These are phyloP conservation scores for Pediacus dermestoides DNA, from an alignment of 2,888 invertebrate species.

Conservation along the genomic window DNA sequence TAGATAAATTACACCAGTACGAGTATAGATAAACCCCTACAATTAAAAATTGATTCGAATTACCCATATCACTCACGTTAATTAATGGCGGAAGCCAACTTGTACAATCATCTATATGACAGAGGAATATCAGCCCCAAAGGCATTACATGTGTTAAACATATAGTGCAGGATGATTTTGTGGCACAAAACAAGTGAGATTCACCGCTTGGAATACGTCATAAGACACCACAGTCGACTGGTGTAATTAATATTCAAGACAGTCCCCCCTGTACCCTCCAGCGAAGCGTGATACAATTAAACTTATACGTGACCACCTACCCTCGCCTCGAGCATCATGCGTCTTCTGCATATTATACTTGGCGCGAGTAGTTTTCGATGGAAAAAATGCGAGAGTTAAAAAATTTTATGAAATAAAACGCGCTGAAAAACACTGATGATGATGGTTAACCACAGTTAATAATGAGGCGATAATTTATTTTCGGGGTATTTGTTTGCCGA, in stretches of 20 bases:
- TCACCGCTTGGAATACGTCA: constrained; percentile 2
- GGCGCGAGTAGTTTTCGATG: too few relatives aligned
- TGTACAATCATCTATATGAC: not conserved
- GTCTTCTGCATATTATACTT: too few relatives aligned
- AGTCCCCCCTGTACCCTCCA: constrained; percentile 26
- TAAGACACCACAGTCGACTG: constrained; percentile 6
- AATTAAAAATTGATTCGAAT: too few relatives aligned
- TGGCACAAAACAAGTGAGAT: constrained; percentile 5
- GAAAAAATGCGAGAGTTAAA: too few relatives aligned
- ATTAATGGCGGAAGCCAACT: constrained; percentile 4
- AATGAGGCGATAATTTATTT: too few relatives aligned
- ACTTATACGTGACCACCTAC: constrained; percentile 37
- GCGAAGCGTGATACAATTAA: constrained; percentile 44
- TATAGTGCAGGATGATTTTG: constrained; percentile 5
- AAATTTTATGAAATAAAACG: too few relatives aligned
- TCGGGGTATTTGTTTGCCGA: too few relatives aligned
- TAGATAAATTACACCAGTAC: too few relatives aligned
- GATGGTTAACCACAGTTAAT: too few relatives aligned
- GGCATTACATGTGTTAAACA: constrained; percentile 7
- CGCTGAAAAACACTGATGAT: too few relatives aligned
- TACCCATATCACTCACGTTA: constrained; percentile 4
- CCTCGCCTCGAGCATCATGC: constrained; percentile 21
- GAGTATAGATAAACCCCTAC: too few relatives aligned
- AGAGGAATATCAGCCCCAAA: not conserved
- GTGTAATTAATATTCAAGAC: constrained; percentile 43